phyloP scores from a whole-genome alignment of 2,113 vertebrate species.

The Salvelinus alpinus region DNA sequence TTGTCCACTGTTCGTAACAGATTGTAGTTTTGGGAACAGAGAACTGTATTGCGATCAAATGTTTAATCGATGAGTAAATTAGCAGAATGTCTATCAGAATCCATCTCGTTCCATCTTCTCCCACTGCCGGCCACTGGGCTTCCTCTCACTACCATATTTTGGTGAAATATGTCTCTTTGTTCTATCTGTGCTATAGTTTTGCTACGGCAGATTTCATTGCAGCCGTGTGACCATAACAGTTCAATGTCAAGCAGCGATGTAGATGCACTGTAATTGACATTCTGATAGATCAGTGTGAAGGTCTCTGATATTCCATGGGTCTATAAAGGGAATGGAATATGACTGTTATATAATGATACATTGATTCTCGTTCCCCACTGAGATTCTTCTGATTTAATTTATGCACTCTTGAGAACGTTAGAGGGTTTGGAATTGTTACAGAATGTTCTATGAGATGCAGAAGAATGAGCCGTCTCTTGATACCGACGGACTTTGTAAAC shows the following conservation, averaged over 20 bases:
- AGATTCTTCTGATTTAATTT: conserved; percentile 43
- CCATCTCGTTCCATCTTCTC: too few relatives aligned
- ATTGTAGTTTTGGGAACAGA: too few relatives aligned
- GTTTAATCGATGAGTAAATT: too few relatives aligned
- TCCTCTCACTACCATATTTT: too few relatives aligned
- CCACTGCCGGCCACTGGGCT: too few relatives aligned
- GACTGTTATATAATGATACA: conserved; percentile 31
- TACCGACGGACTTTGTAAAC: background rate
- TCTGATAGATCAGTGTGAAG: background rate
- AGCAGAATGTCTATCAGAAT: too few relatives aligned
- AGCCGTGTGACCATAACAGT: background rate
- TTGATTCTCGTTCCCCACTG: conserved; percentile 28
- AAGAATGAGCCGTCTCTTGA: background rate
- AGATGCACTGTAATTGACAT: background rate
- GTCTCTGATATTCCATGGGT: conserved; percentile 11
- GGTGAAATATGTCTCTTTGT: too few relatives aligned
- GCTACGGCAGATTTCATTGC: background rate
- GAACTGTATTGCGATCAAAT: too few relatives aligned
- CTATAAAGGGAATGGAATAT: conserved; percentile 40
- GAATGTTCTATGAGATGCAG: conserved; percentile 1
- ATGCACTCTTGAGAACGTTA: conserved; percentile 38
- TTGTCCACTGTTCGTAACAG: too few relatives aligned
- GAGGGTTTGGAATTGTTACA: conserved; percentile 15
- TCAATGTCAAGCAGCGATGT: background rate
- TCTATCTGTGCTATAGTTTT: background rate